Conservation (phyloP, 2,797 vertebrate species). For the Rhinatrema bivittatum region DNA sequence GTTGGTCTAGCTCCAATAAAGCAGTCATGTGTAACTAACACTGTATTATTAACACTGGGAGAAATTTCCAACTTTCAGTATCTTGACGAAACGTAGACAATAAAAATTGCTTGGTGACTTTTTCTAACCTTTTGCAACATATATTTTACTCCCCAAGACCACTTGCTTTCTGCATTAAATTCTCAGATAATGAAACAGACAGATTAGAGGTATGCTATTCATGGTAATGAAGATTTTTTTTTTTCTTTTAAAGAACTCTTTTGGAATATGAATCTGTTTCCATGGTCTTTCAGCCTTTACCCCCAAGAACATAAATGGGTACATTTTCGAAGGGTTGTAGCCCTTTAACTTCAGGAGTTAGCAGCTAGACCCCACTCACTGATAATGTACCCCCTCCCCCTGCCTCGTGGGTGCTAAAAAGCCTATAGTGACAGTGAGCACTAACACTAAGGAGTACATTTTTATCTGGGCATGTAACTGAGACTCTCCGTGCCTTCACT, state of each 20-base stretch:
- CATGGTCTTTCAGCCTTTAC: not conserved
- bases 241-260: constrained; percentile 6
- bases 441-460: too few relatives aligned
- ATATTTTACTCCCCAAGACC: constrained; percentile 57
- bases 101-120: constrained; percentile 47
- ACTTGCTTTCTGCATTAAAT: constrained; percentile 16
- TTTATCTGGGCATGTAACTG: too few relatives aligned
- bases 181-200: constrained; percentile 32
- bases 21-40: constrained; percentile 58
- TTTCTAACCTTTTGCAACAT: constrained; percentile 52
- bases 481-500: too few relatives aligned
- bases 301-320: too few relatives aligned
- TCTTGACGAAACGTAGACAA: constrained; percentile 55
- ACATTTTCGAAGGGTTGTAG: too few relatives aligned
- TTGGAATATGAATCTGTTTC: not conserved
- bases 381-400: too few relatives aligned
- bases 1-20: constrained; percentile 42
- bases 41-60: constrained; percentile 58
- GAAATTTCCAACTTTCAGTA: constrained; percentile 51
- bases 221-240: constrained; percentile 12
- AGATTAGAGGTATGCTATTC: constrained; percentile 27
- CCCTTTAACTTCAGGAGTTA: too few relatives aligned
- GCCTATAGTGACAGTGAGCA: too few relatives aligned
- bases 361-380: too few relatives aligned
- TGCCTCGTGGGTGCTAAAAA: too few relatives aligned